Evolutionary conservation across 2,888 invertebrate genomes (phyloP), one percentile per base, ranked within the genome.

Genomic region (Periphyllus acericola): DNA sequence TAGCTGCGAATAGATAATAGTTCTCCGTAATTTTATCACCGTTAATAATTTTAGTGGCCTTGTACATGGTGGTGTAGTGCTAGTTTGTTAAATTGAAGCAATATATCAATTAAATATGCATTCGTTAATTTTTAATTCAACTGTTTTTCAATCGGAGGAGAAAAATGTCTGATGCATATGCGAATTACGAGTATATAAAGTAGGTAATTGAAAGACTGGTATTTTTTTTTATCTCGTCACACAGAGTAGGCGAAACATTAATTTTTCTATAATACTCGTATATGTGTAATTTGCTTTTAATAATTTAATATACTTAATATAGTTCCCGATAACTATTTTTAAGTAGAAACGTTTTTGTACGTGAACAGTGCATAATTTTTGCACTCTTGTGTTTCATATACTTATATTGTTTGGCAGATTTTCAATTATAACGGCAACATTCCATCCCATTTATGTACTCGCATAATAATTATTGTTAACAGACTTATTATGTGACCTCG

Each of bases 391-490:
- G 34, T 72, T 72, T 52, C 60, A 52, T 46, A 40, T 66, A 85
- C 60, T 71, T 46, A 40, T 66, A 85, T 78, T 86, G 52, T 86
- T 79, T 79, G 85, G 79, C 85, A 79, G 36, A 55, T 79, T 71
- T 79, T 71, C 85, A 86, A 86, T 86, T 79, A 79, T 68, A 85
- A 75, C 60, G 34, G 36, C 66, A 19, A 68, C 68, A 68, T 86
- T 86, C 55, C 71, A 71, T 72, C 19, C 71, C 78, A 52, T 86
- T 71, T 79, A 71, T 79, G 34, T 71, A 25, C 29, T 83, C 83
- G 55, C 34, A 55, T 85, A 85, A 85, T 86, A 71, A 79, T 79
- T 85, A 79, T 79, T 85, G 29, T 55, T 71, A 79, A 55, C 34
- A 36, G 79, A 55, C 34, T 55, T 36, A 68, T 46, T 8, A 19